Evolutionary conservation across 2,797 vertebrate genomes (phyloP).

Genomic region (Sebastes nivosus): DNA sequence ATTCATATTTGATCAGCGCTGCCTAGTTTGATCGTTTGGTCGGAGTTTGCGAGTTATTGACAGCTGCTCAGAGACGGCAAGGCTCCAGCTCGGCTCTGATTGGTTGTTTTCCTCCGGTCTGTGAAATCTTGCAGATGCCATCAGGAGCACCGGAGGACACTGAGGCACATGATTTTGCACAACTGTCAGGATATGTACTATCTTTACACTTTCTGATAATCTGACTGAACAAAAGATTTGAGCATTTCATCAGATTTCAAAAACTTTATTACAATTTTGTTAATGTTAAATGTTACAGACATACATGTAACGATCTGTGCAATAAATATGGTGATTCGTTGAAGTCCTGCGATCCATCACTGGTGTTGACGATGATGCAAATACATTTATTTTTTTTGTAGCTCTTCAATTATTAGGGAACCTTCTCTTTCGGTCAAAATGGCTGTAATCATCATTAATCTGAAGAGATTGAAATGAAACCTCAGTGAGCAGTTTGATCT

Average conservation of each 20-base stretch:
- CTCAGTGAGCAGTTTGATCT: slow-evolving; percentile 37
- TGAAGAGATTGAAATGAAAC: slow-evolving; percentile 62
- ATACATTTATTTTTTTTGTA: background rate
- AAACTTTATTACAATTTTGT: slow-evolving; percentile 73
- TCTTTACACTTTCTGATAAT: background rate
- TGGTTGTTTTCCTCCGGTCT: too few species aligned
- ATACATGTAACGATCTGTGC: slow-evolving; percentile 24
- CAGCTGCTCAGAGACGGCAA: too few species aligned
- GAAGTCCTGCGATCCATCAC: slow-evolving; percentile 30
- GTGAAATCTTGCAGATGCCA: too few species aligned
- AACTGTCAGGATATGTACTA: too few species aligned
- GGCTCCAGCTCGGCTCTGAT: too few species aligned
- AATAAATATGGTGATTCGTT: slow-evolving; percentile 38
- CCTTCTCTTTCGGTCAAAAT: slow-evolving; percentile 73
- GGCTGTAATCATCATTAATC: slow-evolving; percentile 69
- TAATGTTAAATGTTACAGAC: slow-evolving; percentile 47
- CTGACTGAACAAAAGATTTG: slow-evolving; percentile 20
- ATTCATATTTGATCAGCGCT: too few species aligned
- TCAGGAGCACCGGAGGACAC: too few species aligned
- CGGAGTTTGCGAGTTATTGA: too few species aligned
- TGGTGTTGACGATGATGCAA: slow-evolving; percentile 27
- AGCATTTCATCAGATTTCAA: slow-evolving; percentile 36
- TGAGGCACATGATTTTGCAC: too few species aligned
- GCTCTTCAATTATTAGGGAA: slow-evolving; percentile 61
- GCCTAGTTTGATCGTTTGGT: too few species aligned